Evolutionary conservation across 2,888 invertebrate species (phyloP).

Genomic region (Eulithis testata): DNA sequence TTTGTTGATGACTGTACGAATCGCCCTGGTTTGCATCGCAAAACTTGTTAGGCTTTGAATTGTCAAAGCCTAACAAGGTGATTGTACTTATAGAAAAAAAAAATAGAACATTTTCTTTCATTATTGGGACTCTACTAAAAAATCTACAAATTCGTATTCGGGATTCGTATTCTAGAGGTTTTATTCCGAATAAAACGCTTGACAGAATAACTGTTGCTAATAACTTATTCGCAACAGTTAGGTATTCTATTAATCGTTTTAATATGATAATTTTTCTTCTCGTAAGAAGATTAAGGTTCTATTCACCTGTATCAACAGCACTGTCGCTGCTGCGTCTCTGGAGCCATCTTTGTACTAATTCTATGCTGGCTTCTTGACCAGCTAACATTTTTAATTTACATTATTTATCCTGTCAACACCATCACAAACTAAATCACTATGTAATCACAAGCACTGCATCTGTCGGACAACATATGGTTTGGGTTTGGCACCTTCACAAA

Average conservation of each 20-base stretch:
- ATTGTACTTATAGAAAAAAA: constrained; percentile 7
- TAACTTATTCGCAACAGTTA: too few relatives aligned
- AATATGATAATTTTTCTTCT: too few relatives aligned
- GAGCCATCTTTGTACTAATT: constrained; percentile 77
- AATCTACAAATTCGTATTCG: neutral
- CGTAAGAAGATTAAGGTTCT: neutral
- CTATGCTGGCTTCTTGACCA: constrained; percentile 78
- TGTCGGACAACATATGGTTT: constrained; percentile 32
- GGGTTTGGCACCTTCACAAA: constrained; percentile 37
- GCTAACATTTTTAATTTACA: constrained; percentile 77
- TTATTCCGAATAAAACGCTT: too few relatives aligned
- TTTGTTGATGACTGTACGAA: neutral
- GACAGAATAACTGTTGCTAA: too few relatives aligned
- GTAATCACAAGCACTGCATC: constrained; percentile 30
- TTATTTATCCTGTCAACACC: constrained; percentile 51
- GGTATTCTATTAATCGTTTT: too few relatives aligned
- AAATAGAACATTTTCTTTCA: constrained; percentile 11
- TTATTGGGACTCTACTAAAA: neutral
- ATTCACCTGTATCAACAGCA: constrained; percentile 64
- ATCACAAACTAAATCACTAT: constrained; percentile 40
- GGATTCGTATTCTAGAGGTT: too few relatives aligned
- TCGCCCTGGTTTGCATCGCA: constrained; percentile 15
- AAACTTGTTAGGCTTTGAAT: too few relatives aligned
- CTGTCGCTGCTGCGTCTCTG: constrained; percentile 71
- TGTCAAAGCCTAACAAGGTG: constrained; percentile 10